These are phyloP conservation scores for Meloidogyne floridensis DNA, from an alignment of 1,140 invertebrate species.

Conservation along the genomic window DNA sequence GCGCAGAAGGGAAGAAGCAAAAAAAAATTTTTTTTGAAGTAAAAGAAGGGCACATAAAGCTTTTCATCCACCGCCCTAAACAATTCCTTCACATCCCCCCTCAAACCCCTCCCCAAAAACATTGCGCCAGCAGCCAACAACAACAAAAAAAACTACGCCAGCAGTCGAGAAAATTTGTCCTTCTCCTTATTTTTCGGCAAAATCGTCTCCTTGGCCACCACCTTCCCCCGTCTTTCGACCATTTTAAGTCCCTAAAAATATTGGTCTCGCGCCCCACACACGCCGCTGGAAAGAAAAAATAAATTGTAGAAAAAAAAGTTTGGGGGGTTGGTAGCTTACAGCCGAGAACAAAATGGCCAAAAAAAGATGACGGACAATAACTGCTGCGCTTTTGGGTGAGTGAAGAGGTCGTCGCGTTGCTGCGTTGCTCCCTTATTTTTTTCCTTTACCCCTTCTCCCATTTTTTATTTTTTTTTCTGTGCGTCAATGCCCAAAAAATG, in stretches of 20 bases:
- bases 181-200: conserved; percentile 1
- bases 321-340: not conserved
- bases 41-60: not conserved
- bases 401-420: not conserved
- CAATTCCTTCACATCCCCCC: not conserved
- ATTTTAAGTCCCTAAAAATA: not conserved
- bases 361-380: not conserved
- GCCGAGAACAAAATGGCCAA: not conserved
- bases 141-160: not conserved
- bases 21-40: not conserved
- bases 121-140: not conserved
- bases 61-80: not conserved
- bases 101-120: not conserved
- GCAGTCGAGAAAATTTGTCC: not conserved
- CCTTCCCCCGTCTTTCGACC: not conserved
- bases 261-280: not conserved
- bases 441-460: no score
- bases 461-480: no score
- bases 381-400: not conserved
- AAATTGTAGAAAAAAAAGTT: not conserved
- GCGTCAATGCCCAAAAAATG: no score
- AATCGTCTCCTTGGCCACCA: not conserved
- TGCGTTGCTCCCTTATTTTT: not conserved
- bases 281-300: conserved; percentile 1
- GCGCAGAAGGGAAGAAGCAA: conserved; percentile 1